These are phyloP conservation scores for Peucedramus taeniatus DNA, from an alignment of 2,113 vertebrate species.

Conservation along the genomic window DNA sequence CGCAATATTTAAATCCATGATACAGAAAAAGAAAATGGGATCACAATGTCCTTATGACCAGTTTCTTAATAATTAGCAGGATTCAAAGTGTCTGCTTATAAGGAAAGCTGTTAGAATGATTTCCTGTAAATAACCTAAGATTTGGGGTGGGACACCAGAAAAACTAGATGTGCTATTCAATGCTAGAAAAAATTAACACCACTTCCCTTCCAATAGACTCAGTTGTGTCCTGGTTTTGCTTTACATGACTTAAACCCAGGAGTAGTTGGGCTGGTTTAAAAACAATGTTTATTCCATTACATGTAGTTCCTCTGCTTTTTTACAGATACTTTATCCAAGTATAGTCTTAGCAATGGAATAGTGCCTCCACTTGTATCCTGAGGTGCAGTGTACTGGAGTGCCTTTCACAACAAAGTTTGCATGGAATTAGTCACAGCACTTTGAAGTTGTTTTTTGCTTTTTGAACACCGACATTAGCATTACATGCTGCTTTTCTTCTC, in stretches of 20 bases:
- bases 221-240: not conserved
- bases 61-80: not conserved
- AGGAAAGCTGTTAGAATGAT: not conserved
- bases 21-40: slow-evolving; percentile 11
- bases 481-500: not conserved
- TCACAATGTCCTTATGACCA: not conserved
- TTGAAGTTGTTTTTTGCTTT: not conserved
- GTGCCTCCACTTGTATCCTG: not conserved
- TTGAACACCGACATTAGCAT: not conserved
- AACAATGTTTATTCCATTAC: not conserved
- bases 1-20: slow-evolving; percentile 9
- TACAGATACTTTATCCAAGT: not conserved
- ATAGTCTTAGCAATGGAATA: not conserved
- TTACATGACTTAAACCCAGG: not conserved
- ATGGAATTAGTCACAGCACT: not conserved
- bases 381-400: not conserved
- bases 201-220: not conserved
- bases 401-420: not conserved
- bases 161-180: not conserved
- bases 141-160: not conserved
- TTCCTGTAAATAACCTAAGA: not conserved
- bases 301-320: not conserved
- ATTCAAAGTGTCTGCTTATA: not conserved
- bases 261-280: not conserved
- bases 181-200: not conserved